Evolutionary conservation across 2,113 vertebrate genomes (phyloP).

Genomic region (Gasterosteus aculeatus): DNA sequence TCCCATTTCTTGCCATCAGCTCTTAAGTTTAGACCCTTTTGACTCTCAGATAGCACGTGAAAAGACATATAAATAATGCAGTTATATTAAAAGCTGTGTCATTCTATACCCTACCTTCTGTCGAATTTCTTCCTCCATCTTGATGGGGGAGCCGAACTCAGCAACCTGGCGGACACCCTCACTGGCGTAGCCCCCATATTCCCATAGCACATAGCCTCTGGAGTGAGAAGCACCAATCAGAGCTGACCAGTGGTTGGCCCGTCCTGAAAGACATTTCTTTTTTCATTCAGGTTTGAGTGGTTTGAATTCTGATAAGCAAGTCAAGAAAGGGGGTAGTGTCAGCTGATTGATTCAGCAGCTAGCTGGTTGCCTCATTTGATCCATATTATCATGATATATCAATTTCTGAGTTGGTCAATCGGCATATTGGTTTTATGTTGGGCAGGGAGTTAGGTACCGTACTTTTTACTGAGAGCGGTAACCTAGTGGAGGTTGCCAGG

Average conservation of each 20-base stretch:
- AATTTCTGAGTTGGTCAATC: not conserved
- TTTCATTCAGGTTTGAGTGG: not conserved
- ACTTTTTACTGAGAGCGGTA: not conserved
- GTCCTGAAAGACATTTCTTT: slow-evolving; percentile 75
- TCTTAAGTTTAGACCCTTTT: not conserved
- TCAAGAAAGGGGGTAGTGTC: not conserved
- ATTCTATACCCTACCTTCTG: slow-evolving; percentile 85
- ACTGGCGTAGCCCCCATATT: slow-evolving; percentile 93
- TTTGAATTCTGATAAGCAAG: not conserved
- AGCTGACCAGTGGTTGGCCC: slow-evolving; percentile 98
- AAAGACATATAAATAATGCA: not conserved
- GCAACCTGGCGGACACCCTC: slow-evolving; percentile 95
- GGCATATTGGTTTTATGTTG: not conserved
- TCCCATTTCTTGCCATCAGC: not conserved
- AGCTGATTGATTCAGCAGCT: not conserved
- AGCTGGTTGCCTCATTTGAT: not conserved
- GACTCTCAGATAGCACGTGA: not conserved
- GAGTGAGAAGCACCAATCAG: slow-evolving; percentile 96
- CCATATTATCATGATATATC: not conserved
- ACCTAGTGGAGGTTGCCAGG: not conserved
- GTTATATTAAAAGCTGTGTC: not conserved
- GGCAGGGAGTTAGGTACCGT: no score
- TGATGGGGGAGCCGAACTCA: slow-evolving; percentile 94
- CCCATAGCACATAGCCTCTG: slow-evolving; percentile 92
- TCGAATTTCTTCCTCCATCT: slow-evolving; percentile 98